Evolutionary conservation across 2,113 vertebrate genomes (phyloP), one percentile per base, ranked within the genome.

Genomic region (Crotalus horridus): DNA sequence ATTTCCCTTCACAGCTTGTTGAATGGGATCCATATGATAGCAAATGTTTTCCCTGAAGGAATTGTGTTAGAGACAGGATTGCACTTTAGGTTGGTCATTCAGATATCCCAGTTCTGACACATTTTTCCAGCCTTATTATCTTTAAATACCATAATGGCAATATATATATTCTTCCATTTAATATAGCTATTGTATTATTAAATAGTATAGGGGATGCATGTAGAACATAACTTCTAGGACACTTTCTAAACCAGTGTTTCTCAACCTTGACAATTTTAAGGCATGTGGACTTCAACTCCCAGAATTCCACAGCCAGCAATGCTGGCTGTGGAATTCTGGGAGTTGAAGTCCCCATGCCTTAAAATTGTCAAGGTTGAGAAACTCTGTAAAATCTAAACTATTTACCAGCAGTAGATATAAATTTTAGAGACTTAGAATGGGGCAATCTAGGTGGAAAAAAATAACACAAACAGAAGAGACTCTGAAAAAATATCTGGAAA

Each of bases 11-110:
- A 56, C 33, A 81, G 87, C 53, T 39, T 81, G 53, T 89, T 48
- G 24, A 87, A 88, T 93, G 56, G 74, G 46, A 15, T 1, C 91
- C 87, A 74, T 43, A 89, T 51, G 85, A 92, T 85, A 94, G 87
- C 24, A 95, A 94, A 94, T 20, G 1, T 5, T 91, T 85, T 91
- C 81, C 92, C 87, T 88, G 93, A 94, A 94, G 89, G 54, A 33
- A 90, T 4, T 92, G 91, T 74, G 74, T 93, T 59, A 89, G 74
- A 89, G 12, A 48, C 2, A 69, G 20, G 24, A 53, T 51, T n/a
- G 33, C 33, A 11, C 48, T 64, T 94, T 90, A 95, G 81, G 48
- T 89, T 90, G 88, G 24, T 10, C 91, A 88, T 85, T 29, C 48
- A 92, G 2, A 6, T 0, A 3, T n/a, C n/a, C 89, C 88, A 0